Percentiles rank a stretch among this genome's conserved stretches.
Evolutionary conservation across 2,888 invertebrate species (phyloP).

Genomic region (Dynastes maya): DNA sequence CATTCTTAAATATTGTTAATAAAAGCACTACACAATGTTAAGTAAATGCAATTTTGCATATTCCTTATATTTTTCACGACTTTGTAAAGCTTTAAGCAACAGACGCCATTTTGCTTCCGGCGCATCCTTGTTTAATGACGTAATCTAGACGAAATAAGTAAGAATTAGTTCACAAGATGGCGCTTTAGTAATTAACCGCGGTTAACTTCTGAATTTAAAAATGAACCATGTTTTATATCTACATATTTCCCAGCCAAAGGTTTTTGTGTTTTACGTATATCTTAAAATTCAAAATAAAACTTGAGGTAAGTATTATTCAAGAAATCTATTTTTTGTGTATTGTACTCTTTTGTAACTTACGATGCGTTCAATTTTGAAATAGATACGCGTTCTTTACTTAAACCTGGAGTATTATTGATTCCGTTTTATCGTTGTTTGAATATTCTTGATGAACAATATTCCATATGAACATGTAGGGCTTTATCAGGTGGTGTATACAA

Average conservation of each 20-base stretch:
- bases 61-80: conserved; percentile 31
- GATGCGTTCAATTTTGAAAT: too few species aligned
- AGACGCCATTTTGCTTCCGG: conserved; percentile 50
- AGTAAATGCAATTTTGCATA: conserved; percentile 31
- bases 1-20: conserved; percentile 72
- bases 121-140: conserved; percentile 51
- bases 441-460: neutral
- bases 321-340: too few species aligned
- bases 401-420: too few species aligned
- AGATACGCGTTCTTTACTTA: too few species aligned
- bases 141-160: conserved; percentile 14
- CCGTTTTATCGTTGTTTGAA: neutral
- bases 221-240: too few species aligned
- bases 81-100: conserved; percentile 35
- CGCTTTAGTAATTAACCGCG: neutral
- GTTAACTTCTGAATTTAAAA: conserved; percentile 24
- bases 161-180: conserved; percentile 12
- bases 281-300: too few species aligned
- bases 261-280: too few species aligned
- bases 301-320: too few species aligned
- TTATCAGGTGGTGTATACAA: neutral
- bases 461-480: neutral
- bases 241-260: too few species aligned
- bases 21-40: conserved; percentile 36
- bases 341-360: too few species aligned